A percentile compares a stretch with the other conserved stretches of the same genome.
These are phyloP conservation scores for Dryocosmus kuriphilus DNA, from an alignment of 2,888 invertebrate species.

Conservation along the genomic window DNA sequence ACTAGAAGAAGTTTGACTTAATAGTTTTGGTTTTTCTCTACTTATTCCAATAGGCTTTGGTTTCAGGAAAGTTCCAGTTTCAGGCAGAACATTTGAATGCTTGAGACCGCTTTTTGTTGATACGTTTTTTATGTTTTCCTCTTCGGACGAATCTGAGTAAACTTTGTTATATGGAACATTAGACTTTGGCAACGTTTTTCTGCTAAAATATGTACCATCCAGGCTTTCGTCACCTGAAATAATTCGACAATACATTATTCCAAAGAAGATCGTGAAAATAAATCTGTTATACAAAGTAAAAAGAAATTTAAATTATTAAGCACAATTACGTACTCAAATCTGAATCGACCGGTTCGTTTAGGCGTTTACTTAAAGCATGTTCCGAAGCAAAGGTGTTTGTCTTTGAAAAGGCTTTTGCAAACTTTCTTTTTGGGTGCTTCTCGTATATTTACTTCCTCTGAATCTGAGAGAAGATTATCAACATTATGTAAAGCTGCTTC, in stretches of 20 bases:
- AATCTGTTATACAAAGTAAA: too few species aligned
- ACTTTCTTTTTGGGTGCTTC: not conserved
- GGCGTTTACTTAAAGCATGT: not conserved
- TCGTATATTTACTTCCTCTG: not conserved
- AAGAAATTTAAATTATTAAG: not conserved
- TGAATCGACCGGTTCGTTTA: not conserved
- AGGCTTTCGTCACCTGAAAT: not conserved
- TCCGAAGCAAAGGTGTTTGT: not conserved
- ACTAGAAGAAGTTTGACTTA: not conserved
- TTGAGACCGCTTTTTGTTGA: not conserved
- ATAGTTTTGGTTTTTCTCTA: not conserved
- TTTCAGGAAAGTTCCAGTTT: not conserved
- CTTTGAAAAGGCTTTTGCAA: too few species aligned
- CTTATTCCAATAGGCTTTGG: not conserved
- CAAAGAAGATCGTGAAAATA: not conserved
- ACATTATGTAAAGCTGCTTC: not conserved
- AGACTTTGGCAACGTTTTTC: not conserved
- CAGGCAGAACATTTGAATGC: not conserved
- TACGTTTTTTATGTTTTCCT: not conserved
- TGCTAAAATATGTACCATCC: not conserved
- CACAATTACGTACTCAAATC: slow-evolving; percentile 2
- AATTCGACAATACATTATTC: not conserved
- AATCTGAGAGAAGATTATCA: slow-evolving; percentile 3
- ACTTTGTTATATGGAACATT: not conserved
- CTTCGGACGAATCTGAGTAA: not conserved